phyloP scores from a whole-genome alignment of 2,113 vertebrate species.

The Macrotis lagotis region DNA sequence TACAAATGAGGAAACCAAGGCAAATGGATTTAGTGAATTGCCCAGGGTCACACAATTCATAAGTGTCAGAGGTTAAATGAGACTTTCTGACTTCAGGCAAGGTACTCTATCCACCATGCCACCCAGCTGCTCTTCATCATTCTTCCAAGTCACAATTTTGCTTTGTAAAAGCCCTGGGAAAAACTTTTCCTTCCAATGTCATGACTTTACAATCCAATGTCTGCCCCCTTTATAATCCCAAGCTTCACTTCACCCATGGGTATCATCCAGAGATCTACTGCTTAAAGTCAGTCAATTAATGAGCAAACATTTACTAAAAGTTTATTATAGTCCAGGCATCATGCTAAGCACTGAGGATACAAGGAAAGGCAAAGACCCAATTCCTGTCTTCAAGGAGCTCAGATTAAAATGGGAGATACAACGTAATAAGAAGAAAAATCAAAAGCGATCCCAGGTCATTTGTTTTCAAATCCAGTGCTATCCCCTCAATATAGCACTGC shows the following conservation, averaged over 20 bases:
- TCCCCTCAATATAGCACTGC: too few species aligned
- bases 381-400: neutral
- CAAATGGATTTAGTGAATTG: neutral
- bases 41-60: neutral
- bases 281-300: neutral
- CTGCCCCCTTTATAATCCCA: neutral
- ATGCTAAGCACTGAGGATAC: neutral
- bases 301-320: neutral
- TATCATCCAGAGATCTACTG: neutral
- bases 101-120: neutral
- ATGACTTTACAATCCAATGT: neutral
- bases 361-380: neutral
- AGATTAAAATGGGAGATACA: neutral
- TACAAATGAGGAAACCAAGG: neutral
- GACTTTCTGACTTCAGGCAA: too few species aligned
- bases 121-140: neutral
- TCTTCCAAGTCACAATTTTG: neutral
- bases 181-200: neutral
- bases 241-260: neutral
- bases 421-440: neutral
- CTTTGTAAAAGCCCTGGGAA: slow-evolving; percentile 19
- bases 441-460: neutral
- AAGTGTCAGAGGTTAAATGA: neutral
- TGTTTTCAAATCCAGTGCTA: too few species aligned
- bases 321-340: neutral